phyloP scores from a whole-genome alignment of 2,888 invertebrate species.

The Parascotia fuliginaria region DNA sequence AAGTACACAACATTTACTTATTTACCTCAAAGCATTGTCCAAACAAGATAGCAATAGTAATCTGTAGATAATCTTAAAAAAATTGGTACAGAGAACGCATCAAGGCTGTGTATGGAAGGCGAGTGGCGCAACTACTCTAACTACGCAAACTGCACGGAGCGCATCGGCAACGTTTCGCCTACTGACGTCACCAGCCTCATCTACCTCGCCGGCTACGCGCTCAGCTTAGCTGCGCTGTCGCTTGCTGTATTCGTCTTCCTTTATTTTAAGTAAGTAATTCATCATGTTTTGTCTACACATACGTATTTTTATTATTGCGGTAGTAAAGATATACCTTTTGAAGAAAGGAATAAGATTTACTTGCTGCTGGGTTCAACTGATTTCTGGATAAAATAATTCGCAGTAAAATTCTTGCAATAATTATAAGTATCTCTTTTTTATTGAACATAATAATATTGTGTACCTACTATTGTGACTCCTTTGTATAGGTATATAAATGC shows the following conservation, averaged over 20 bases:
- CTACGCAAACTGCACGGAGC: slow-evolving; percentile 90
- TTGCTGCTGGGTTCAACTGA: no score
- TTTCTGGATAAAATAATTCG: no score
- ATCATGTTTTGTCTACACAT: no score
- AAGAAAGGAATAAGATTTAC: no score
- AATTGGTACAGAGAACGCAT: slow-evolving; percentile 90
- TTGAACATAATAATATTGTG: no score
- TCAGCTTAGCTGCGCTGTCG: slow-evolving; percentile 92
- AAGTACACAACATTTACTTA: not conserved
- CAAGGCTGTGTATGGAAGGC: slow-evolving; percentile 92
- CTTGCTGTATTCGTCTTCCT: slow-evolving; percentile 94
- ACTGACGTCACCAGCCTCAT: slow-evolving; percentile 91
- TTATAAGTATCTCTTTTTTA: no score
- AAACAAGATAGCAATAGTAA: not conserved
- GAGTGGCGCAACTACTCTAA: slow-evolving; percentile 93
- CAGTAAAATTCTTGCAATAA: no score
- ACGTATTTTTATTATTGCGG: no score
- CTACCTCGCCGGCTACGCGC: slow-evolving; percentile 93
- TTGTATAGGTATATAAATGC: no score
- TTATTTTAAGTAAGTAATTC: slow-evolving; percentile 93
- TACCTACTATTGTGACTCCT: no score
- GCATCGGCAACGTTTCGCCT: slow-evolving; percentile 80
- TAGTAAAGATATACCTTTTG: no score
- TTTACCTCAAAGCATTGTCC: not conserved
- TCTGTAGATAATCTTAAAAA: not conserved